phyloP scores from a whole-genome alignment of 2,888 invertebrate genomes.

The Scrobipalpa costella region DNA sequence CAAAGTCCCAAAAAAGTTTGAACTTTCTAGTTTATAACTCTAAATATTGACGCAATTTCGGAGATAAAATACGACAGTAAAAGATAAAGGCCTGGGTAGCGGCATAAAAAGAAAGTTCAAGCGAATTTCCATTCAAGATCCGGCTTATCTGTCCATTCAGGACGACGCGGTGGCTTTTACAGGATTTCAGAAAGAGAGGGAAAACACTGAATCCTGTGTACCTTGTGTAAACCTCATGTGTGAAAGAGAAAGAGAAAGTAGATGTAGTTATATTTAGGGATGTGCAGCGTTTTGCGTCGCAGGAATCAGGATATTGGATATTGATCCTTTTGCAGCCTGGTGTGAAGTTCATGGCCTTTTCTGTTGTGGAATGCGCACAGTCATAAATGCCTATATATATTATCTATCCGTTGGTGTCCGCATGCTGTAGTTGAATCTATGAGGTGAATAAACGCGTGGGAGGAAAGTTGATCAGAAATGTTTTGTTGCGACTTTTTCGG shows the following conservation, averaged over 20 bases:
- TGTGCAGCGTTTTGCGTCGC: constrained; percentile 28
- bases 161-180: background rate
- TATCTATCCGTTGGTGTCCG: no score
- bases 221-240: background rate
- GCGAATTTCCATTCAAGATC: constrained; percentile 6
- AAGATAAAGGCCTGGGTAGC: no score
- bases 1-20: no score
- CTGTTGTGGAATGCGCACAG: background rate
- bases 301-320: constrained; percentile 17
- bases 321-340: constrained; percentile 27
- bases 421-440: no score
- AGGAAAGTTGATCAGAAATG: no score
- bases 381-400: background rate
- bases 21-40: no score
- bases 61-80: no score
- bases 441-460: no score
- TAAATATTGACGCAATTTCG: no score
- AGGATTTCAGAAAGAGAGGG: constrained; percentile 3
- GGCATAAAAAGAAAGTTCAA: background rate
- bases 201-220: background rate
- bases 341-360: background rate
- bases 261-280: constrained; percentile 1
- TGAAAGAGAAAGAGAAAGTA: background rate
- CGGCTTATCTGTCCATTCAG: constrained; percentile 12
- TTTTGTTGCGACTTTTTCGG: no score